Evolutionary conservation across 2,888 invertebrate species (phyloP).

Genomic region (Muscina levida): DNA sequence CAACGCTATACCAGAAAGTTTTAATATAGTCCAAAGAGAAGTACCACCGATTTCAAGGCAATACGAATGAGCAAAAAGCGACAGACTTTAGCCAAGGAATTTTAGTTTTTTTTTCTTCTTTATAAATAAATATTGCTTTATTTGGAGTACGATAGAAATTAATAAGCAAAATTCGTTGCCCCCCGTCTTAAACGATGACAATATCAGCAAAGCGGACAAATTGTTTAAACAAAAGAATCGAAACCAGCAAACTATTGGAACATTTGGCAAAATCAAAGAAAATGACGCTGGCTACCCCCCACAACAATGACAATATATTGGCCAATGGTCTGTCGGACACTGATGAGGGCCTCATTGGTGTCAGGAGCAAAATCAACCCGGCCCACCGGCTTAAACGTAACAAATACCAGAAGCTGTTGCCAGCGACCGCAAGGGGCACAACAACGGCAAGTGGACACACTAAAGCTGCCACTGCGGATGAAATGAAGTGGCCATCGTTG

Average conservation of each 20-base stretch:
- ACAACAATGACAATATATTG: constrained; percentile 47
- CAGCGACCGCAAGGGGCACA: constrained; percentile 58
- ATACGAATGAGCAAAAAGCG: neutral
- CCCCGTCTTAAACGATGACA: constrained; percentile 49
- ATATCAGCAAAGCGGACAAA: constrained; percentile 51
- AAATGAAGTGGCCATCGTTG: constrained; percentile 34
- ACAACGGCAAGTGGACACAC: constrained; percentile 52
- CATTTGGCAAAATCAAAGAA: constrained; percentile 36
- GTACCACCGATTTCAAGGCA: constrained; percentile 52
- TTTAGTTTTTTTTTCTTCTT: too few relatives aligned
- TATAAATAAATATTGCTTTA: too few relatives aligned
- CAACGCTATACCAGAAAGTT: neutral
- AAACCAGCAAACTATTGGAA: constrained; percentile 48
- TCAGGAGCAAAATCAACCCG: neutral
- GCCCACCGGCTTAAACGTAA: constrained; percentile 32
- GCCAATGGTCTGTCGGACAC: constrained; percentile 18
- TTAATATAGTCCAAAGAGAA: neutral
- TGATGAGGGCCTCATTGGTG: neutral
- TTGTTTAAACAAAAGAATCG: constrained; percentile 61
- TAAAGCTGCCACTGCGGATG: constrained; percentile 11
- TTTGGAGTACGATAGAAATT: too few relatives aligned
- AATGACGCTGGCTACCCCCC: constrained; percentile 44
- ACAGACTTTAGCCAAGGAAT: too few relatives aligned
- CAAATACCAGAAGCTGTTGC: constrained; percentile 62
- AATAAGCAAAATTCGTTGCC: too few relatives aligned